These are phyloP conservation scores for Cancer borealis DNA, from an alignment of 2,888 invertebrate species.

Conservation along the genomic window DNA sequence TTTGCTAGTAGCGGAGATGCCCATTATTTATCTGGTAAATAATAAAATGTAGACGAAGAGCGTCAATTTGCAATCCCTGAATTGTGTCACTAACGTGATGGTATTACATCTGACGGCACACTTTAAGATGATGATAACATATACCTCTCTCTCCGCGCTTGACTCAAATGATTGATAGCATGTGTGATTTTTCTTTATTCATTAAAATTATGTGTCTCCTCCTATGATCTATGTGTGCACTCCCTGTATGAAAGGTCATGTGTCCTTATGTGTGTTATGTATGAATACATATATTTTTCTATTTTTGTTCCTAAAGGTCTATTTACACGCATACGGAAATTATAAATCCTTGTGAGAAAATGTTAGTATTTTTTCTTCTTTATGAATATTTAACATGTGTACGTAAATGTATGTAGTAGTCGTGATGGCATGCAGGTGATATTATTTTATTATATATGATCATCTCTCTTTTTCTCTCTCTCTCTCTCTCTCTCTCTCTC, in stretches of 20 bases:
- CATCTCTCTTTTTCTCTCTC: too few species aligned
- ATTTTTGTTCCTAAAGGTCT: neutral
- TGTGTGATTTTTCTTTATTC: neutral
- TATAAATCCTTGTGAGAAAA: neutral
- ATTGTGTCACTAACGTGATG: neutral
- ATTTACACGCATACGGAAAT: too few species aligned
- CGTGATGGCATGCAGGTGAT: neutral
- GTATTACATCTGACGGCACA: neutral
- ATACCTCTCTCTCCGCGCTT: neutral
- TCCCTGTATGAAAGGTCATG: neutral
- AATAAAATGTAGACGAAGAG: neutral
- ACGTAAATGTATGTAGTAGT: neutral
- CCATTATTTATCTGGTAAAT: constrained; percentile 13
- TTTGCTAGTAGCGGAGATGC: neutral
- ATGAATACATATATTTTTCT: neutral
- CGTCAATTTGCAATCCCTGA: neutral
- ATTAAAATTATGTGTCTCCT: neutral
- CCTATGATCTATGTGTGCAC: neutral
- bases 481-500: too few species aligned
- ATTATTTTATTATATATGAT: neutral
- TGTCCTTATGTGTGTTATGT: constrained; percentile 17
- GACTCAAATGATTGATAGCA: neutral
- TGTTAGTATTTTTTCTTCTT: neutral
- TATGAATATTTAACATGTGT: too few species aligned
- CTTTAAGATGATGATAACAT: neutral